Evolutionary conservation across 64 coral and sea anemone species (phyloP).

Genomic region (Acropora yongei): DNA sequence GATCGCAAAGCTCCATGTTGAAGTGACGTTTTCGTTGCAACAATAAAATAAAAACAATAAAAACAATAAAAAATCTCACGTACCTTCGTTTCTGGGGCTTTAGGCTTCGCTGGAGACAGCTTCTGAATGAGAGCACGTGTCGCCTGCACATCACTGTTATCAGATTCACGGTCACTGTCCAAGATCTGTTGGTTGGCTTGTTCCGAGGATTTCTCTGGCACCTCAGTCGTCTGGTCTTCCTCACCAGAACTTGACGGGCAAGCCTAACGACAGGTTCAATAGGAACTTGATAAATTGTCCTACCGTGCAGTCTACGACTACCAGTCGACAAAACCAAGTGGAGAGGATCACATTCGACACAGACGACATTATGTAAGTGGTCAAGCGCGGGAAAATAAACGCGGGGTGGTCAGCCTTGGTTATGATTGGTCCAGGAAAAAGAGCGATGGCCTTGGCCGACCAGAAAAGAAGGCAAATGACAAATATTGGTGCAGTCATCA

Average conservation of each 20-base stretch:
- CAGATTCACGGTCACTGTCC: slow-evolving; percentile 7
- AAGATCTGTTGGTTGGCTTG: not conserved
- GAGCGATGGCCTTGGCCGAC: no score
- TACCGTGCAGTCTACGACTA: not conserved
- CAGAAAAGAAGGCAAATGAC: no score
- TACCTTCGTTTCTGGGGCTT: not conserved
- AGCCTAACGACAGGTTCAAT: not conserved
- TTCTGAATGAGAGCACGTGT: slow-evolving; percentile 65
- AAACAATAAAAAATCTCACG: not conserved
- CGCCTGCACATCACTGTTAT: slow-evolving; percentile 55
- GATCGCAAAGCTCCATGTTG: no score
- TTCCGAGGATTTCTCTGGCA: not conserved
- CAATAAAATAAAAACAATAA: no score
- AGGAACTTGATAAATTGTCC: not conserved
- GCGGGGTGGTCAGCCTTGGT: no score
- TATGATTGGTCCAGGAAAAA: no score
- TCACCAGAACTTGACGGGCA: slow-evolving; percentile 26
- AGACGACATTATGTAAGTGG: no score
- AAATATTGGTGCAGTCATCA: no score
- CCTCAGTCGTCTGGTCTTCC: slow-evolving; percentile 9
- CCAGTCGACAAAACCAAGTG: no score
- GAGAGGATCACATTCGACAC: no score
- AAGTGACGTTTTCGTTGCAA: no score
- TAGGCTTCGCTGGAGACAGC: slow-evolving; percentile 62
- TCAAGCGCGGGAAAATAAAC: no score